A percentile compares a stretch with the other conserved stretches of the same genome.
Evolutionary conservation across 1,140 invertebrate species (phyloP).

Genomic region (Magallana ariakensis): DNA sequence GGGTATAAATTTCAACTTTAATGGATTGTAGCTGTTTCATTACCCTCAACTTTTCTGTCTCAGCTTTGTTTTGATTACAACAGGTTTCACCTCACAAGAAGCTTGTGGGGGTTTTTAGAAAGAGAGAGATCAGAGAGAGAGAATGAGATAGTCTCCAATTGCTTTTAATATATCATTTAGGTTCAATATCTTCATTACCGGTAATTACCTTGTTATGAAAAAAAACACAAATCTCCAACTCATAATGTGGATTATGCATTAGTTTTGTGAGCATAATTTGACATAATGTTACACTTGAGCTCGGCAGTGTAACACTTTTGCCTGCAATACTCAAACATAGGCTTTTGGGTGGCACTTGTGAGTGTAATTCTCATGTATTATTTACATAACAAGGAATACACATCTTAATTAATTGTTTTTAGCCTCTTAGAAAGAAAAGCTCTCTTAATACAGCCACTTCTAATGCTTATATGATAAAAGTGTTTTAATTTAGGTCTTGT

Average conservation of each 20-base stretch:
- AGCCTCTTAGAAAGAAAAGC: too few species aligned
- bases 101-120: too few species aligned
- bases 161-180: too few species aligned
- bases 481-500: too few species aligned
- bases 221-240: background rate
- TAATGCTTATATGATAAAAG: slow-evolving; percentile 45
- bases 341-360: slow-evolving; percentile 12
- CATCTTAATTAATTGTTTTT: background rate
- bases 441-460: background rate
- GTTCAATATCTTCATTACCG: background rate
- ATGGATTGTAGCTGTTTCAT: too few species aligned
- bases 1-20: slow-evolving; percentile 65
- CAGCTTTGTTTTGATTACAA: too few species aligned
- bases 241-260: background rate
- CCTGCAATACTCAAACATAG: background rate
- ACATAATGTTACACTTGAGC: background rate
- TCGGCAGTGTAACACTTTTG: background rate
- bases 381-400: slow-evolving; percentile 27
- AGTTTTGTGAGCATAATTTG: background rate
- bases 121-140: too few species aligned
- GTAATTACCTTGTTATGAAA: background rate
- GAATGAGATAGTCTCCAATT: too few species aligned
- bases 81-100: too few species aligned
- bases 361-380: background rate
- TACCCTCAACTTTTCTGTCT: too few species aligned